Conservation (phyloP, 2,797 vertebrate species). For the Myotis planiceps region DNA sequence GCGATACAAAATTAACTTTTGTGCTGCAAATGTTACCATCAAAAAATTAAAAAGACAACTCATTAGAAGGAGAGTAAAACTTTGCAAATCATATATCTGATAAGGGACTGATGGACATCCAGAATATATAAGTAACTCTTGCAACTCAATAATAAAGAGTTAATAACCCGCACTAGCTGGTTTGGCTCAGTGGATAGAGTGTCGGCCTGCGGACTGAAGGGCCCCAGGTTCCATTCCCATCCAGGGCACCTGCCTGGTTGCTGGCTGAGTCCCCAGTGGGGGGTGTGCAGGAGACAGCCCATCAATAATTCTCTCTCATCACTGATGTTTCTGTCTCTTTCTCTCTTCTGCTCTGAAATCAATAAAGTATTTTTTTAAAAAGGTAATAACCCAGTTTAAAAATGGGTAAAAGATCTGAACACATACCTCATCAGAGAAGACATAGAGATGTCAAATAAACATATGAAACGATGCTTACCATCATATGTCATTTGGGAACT, state of each 20-base stretch:
- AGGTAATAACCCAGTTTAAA: neutral
- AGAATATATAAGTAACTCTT: neutral
- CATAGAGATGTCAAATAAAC: neutral
- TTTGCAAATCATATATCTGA: neutral
- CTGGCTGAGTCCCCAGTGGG: no score
- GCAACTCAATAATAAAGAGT: conserved; percentile 5
- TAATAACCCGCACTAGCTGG: neutral
- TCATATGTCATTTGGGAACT: neutral
- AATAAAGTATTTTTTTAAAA: no score
- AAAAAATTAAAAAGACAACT: conserved; percentile 1
- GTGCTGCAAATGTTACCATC: neutral
- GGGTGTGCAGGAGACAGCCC: no score
- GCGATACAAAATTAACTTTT: neutral
- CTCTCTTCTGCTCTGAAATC: no score
- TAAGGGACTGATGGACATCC: neutral
- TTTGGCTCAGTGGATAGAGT: no score
- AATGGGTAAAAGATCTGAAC: conserved; percentile 22
- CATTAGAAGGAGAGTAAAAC: neutral
- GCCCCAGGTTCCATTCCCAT: no score
- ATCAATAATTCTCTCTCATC: no score
- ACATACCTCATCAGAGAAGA: neutral
- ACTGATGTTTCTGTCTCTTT: no score
- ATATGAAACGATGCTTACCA: neutral
- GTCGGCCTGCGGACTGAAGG: no score
- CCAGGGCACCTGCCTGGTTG: no score